Base-by-base conservation (phyloP, 2,888 invertebrate species). In the Microctonus hyperodae region DNA sequence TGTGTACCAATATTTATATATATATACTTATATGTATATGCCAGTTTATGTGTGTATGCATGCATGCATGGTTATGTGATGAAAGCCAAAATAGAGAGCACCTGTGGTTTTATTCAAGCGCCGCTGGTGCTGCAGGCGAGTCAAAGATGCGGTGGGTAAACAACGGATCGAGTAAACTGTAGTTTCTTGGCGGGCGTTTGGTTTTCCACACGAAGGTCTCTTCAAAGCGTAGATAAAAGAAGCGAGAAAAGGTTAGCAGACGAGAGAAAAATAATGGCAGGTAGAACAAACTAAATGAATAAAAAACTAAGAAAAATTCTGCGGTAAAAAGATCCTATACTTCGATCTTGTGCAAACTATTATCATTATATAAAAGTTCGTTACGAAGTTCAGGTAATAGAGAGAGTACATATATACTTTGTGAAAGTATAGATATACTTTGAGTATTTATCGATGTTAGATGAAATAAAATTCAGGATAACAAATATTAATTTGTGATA, bases 311-410 rank as follows among this genome's bases (percentile, higher is more conserved):
- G 11, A 55, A 55, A 55, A 55, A 33, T 55, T 6, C 31, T 20
- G 53, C 33, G 55, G 55, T 31, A 66, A 72, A n/a, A 67, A 71
- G 70, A 74, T 73, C 20, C 16, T 20, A 44, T 33, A 28, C 55
- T 55, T 73, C 76, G 75, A 76, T 78, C 74, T 76, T 74, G 73
- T 73, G 74, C 75, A 74, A 76, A 79, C 74, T 72, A 73, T 77
- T 78, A 74, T 69, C 66, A n/a, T n/a, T n/a, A n/a, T n/a, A n/a
- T n/a, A 66, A 61, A 62, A 66, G 60, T 28, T 28, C 33, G 10
- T 53, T 23, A 25, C 3, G 25, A 53, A n/a, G 28, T 25, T 4
- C 25, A 10, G 22, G 22, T 51, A 25, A 13, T 23, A 22, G 10
- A 20, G 13, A n/a, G 25, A 6, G n/a, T n/a, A n/a, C n/a, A n/a